These are phyloP conservation scores for Melanaphis sacchari DNA, from an alignment of 1,140 invertebrate genomes.

Conservation along the genomic window DNA sequence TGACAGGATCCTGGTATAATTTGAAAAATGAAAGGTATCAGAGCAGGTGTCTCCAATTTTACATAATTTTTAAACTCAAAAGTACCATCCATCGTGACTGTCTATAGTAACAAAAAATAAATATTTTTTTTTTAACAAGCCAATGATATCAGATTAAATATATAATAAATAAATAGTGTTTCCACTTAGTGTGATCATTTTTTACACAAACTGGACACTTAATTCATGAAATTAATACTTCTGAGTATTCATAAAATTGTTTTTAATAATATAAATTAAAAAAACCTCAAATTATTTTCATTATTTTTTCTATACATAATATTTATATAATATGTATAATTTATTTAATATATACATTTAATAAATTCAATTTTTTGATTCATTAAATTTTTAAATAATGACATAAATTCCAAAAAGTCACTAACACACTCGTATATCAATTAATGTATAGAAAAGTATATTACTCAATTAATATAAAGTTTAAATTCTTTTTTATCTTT, in stretches of 20 bases:
- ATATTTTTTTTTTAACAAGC: not conserved
- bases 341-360: too few relatives aligned
- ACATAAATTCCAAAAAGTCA: not conserved
- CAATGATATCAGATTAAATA: not conserved
- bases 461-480: too few relatives aligned
- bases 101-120: not conserved
- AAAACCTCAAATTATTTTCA: not conserved
- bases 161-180: not conserved
- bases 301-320: too few relatives aligned
- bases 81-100: constrained; percentile 10
- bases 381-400: not conserved
- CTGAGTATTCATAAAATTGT: not conserved
- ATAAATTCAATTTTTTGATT: too few relatives aligned
- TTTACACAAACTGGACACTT: not conserved
- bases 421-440: not conserved
- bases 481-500: not conserved
- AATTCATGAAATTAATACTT: not conserved
- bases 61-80: not conserved
- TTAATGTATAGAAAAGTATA: not conserved
- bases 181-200: not conserved
- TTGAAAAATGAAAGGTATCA: constrained; percentile 38
- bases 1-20: constrained; percentile 27
- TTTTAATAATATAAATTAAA: not conserved
- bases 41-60: not conserved
- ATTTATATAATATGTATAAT: too few relatives aligned